phyloP scores from a whole-genome alignment of 2,888 invertebrate genomes.

The Aradus depressus region DNA sequence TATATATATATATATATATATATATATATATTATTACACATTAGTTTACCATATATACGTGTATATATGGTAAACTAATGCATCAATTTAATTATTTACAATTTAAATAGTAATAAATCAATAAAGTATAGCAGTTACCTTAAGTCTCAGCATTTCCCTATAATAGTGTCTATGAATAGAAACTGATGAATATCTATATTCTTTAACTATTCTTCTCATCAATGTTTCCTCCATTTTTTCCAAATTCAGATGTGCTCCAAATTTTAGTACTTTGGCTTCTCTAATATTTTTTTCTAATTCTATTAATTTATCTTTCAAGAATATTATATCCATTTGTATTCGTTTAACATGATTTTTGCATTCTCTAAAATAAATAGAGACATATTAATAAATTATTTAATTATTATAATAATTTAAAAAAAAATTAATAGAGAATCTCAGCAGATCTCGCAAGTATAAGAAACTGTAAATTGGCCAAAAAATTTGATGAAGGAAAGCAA shows the following conservation, averaged over 20 bases:
- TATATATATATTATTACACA: too few species aligned
- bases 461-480: too few species aligned
- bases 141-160: conserved; percentile 35
- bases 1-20: too few species aligned
- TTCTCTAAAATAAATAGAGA: conserved; percentile 40
- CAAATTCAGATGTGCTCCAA: conserved; percentile 44
- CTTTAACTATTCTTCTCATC: conserved; percentile 44
- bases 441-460: too few species aligned
- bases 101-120: not conserved
- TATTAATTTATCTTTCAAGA: conserved; percentile 50
- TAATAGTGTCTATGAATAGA: conserved; percentile 40
- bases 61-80: too few species aligned
- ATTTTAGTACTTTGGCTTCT: conserved; percentile 45
- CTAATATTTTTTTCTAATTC: conserved; percentile 45
- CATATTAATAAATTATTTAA: not conserved
- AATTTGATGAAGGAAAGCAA: too few species aligned
- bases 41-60: too few species aligned
- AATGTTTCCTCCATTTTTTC: conserved; percentile 46
- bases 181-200: conserved; percentile 42
- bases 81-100: too few species aligned
- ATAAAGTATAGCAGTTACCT: not conserved
- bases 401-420: not conserved
- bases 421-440: too few species aligned
- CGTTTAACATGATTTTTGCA: conserved; percentile 56
- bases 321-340: conserved; percentile 56